Conservation (phyloP, 2,888 invertebrate species). For the Cephus sareptanus region DNA sequence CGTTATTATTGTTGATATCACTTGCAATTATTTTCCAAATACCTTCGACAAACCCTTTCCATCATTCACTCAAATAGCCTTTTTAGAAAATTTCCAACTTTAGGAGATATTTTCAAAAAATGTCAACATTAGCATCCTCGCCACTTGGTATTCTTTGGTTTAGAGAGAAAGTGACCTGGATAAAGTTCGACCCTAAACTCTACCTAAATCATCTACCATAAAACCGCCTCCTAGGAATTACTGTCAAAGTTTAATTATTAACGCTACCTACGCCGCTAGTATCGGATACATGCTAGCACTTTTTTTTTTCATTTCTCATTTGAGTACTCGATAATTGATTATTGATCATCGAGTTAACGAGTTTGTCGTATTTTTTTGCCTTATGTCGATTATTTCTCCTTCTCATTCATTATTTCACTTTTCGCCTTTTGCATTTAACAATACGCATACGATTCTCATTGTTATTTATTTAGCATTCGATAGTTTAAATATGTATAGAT, state of each 20-base stretch:
- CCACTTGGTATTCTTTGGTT: constrained; percentile 41
- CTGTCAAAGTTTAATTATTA: constrained; percentile 48
- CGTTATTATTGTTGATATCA: neutral
- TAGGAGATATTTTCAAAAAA: neutral
- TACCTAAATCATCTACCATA: constrained; percentile 50
- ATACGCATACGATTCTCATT: constrained; percentile 53
- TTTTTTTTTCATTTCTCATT: constrained; percentile 23
- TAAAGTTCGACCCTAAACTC: constrained; percentile 56
- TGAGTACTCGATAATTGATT: constrained; percentile 58
- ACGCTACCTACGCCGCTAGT: constrained; percentile 44
- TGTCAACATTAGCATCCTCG: constrained; percentile 20
- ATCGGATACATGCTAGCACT: constrained; percentile 56
- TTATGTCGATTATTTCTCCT: neutral
- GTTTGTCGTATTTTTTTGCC: neutral
- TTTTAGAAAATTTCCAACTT: neutral
- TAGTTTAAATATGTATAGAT: constrained; percentile 64
- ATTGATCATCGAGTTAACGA: constrained; percentile 41
- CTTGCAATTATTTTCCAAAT: neutral
- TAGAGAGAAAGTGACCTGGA: constrained; percentile 62
- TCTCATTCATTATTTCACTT: neutral
- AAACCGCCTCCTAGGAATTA: constrained; percentile 54
- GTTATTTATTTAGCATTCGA: constrained; percentile 54
- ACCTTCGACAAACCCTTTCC: neutral
- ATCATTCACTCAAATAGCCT: neutral
- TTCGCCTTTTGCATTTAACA: constrained; percentile 38